These are phyloP conservation scores for Macrotus californicus DNA, from an alignment of 2,113 vertebrate species.

Conservation along the genomic window DNA sequence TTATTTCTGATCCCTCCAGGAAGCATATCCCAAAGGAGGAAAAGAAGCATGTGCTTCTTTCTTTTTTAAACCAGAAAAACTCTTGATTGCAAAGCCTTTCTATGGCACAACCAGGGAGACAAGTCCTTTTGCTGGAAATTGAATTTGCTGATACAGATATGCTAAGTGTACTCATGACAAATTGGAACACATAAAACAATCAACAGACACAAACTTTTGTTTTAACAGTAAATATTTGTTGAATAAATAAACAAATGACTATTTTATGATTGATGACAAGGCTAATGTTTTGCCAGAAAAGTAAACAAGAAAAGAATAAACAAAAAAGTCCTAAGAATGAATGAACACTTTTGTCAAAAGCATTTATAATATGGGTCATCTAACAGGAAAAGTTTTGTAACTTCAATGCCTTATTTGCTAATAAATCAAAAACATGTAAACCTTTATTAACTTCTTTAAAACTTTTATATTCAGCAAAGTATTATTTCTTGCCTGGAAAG, in stretches of 20 bases:
- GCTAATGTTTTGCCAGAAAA: slow-evolving; percentile 29
- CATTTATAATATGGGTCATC: background rate
- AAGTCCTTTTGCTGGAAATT: background rate
- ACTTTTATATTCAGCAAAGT: background rate
- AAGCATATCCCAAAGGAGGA: slow-evolving; percentile 55
- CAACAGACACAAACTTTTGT: background rate
- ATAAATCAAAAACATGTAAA: slow-evolving; percentile 34
- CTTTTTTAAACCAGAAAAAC: slow-evolving; percentile 38
- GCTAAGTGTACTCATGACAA: background rate
- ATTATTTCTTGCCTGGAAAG: slow-evolving; percentile 37
- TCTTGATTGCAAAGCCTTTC: background rate
- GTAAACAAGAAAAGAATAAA: slow-evolving; percentile 40
- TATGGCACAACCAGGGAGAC: background rate
- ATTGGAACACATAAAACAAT: slow-evolving; percentile 11
- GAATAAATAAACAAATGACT: slow-evolving; percentile 26
- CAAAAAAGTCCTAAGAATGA: background rate
- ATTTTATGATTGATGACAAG: slow-evolving; percentile 39
- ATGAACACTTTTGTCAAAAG: background rate
- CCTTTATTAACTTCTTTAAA: slow-evolving; percentile 40
- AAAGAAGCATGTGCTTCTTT: slow-evolving; percentile 50
- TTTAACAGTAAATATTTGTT: slow-evolving; percentile 33
- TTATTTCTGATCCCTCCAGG: slow-evolving; percentile 69
- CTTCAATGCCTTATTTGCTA: background rate
- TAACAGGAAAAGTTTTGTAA: background rate
- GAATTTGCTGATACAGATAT: slow-evolving; percentile 1